Evolutionary conservation across 2,113 vertebrate genomes (phyloP).

Genomic region (Paraplagusia blochii): DNA sequence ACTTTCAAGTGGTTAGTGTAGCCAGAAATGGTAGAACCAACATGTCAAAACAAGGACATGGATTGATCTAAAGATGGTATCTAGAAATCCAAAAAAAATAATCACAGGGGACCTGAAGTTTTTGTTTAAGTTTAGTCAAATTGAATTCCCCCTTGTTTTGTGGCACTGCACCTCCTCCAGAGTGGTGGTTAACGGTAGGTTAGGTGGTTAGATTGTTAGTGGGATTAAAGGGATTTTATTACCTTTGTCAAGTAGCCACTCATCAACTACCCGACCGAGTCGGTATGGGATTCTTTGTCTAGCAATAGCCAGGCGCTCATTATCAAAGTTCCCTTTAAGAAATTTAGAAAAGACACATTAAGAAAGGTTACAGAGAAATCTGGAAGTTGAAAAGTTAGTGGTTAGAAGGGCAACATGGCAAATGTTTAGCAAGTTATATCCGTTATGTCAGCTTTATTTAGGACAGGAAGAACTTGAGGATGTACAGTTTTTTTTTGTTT

Average conservation of each 20-base stretch:
- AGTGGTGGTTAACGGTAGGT: slow-evolving; percentile 79
- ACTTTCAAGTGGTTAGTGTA: not conserved
- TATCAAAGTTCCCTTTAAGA: slow-evolving; percentile 98
- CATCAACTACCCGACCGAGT: slow-evolving; percentile 98
- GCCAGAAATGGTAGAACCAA: too few species aligned
- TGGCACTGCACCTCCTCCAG: slow-evolving; percentile 82
- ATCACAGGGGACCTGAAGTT: slow-evolving; percentile 19
- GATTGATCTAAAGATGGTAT: too few species aligned
- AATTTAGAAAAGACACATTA: slow-evolving; percentile 89
- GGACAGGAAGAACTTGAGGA: slow-evolving; percentile 67
- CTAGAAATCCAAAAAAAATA: not conserved
- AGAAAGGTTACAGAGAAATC: slow-evolving; percentile 79
- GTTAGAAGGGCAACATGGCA: slow-evolving; percentile 78
- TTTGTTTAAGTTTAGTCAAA: slow-evolving; percentile 30
- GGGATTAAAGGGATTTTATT: slow-evolving; percentile 90
- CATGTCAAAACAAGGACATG: too few species aligned
- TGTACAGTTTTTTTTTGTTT: slow-evolving; percentile 52
- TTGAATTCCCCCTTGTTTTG: slow-evolving; percentile 39
- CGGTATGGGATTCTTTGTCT: slow-evolving; percentile 99
- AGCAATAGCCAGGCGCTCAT: slow-evolving; percentile 98
- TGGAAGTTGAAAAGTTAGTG: slow-evolving; percentile 84
- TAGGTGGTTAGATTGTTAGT: slow-evolving; percentile 77
- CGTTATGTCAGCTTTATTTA: slow-evolving; percentile 74
- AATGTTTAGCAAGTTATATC: slow-evolving; percentile 77
- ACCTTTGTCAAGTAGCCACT: slow-evolving; percentile 99